These are phyloP conservation scores for Drosophila nigritarsus DNA, from an alignment of 2,888 invertebrate genomes.

Conservation along the genomic window DNA sequence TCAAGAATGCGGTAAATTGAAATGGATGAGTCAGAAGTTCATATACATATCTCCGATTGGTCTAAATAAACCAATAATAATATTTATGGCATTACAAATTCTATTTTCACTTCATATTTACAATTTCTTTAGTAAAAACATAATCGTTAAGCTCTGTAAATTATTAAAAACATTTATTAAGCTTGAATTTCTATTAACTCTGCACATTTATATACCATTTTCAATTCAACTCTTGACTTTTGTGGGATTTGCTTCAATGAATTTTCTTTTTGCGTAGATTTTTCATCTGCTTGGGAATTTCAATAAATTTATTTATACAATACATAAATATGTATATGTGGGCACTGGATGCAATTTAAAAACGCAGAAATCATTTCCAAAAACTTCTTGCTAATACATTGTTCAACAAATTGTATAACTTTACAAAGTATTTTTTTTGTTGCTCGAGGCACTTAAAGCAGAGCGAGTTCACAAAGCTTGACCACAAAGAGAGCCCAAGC, in stretches of 20 bases:
- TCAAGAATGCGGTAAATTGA: constrained; percentile 1
- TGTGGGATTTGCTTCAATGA: constrained; percentile 27
- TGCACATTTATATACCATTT: not conserved
- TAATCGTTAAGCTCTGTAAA: not conserved
- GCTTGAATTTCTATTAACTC: not conserved
- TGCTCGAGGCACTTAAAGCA: constrained; percentile 56
- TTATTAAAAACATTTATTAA: not conserved
- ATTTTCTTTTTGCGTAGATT: constrained; percentile 16
- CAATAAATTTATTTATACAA: constrained; percentile 22
- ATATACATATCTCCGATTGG: not conserved
- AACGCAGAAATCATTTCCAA: constrained; percentile 59
- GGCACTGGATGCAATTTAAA: constrained; percentile 32
- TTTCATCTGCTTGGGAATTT: constrained; percentile 10
- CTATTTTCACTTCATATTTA: not conserved
- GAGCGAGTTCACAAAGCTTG: constrained; percentile 64
- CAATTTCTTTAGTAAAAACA: not conserved
- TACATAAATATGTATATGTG: constrained; percentile 13
- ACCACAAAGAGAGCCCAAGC: constrained; percentile 61
- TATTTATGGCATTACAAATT: not conserved
- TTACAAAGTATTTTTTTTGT: constrained; percentile 56
- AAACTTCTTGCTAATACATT: constrained; percentile 72
- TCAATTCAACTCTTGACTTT: constrained; percentile 34
- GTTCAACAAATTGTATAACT: constrained; percentile 59
- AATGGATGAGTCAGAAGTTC: too few relatives aligned
- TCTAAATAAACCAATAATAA: not conserved